Evolutionary conservation across 1,140 invertebrate species (phyloP), one percentile per base, ranked within the genome.

Genomic region (Apis cerana): DNA sequence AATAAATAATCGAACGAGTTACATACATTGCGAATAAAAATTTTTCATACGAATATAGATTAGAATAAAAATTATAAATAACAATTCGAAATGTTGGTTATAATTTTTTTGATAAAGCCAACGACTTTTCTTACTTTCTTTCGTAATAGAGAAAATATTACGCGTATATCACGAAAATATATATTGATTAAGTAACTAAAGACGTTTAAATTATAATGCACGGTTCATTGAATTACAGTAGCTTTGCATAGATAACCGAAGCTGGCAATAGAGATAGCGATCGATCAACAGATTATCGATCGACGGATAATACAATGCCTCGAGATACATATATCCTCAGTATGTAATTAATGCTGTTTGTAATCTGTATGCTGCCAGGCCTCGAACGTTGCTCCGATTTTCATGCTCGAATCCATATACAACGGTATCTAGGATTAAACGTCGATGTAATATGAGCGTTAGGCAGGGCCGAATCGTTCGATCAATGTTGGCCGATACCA

Each of bases 401-500:
- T 23, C 13, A 69, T 50, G 21, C 21, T 4, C n/a, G 43, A 50
- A 48, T 68, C 13, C 5, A 15, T 50, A 5, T 50, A 12, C 12
- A 69, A n/a, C n/a, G 9, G 23, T 64, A 67, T 70, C 54, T 50
- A 50, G 11, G n/a, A 78, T 86, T 71, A 69, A 69, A 69, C 52
- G 62, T 85, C 62, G 69, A 64, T 59, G 61, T 33, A 71, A 74
- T 78, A 77, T 61, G 43, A 72, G 27, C 9, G 21, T n/a, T 48
- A 64, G 50, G 13, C 12, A 82, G 61, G 59, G 3, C 15, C 71
- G n/a, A 81, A 64, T 56, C n/a, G 48, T n/a, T 76, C 74, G 50
- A 80, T 82, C 68, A 72, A 33, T n/a, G 68, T 77, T 82, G 50
- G 52, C 68, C 61, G 62, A 76, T 75, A 43, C 69, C 62, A 21